A percentile compares a stretch with the other conserved stretches of the same genome.
Conservation (phyloP, 2,797 vertebrate genomes). For the Ataeniobius toweri region DNA sequence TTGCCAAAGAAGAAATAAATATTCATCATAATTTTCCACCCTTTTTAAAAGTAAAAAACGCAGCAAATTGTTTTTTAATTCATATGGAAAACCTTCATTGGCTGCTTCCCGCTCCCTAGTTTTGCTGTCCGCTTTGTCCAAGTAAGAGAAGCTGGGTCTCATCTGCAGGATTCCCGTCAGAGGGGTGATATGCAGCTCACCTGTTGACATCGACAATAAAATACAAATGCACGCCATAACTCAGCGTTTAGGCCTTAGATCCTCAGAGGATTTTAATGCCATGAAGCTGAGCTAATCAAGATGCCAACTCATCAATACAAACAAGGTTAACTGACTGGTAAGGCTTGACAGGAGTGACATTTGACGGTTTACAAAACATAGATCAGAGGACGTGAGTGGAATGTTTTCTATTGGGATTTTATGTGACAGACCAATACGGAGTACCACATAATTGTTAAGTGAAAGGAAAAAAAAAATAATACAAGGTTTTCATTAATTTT, state of each 20-base stretch:
- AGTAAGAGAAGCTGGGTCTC: constrained; percentile 94
- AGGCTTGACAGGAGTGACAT: constrained; percentile 10
- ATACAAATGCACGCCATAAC: neutral
- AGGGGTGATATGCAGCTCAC: constrained; percentile 96
- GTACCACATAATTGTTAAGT: too few species aligned
- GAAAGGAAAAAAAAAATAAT: too few species aligned
- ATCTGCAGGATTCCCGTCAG: constrained; percentile 96
- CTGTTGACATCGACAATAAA: constrained; percentile 68
- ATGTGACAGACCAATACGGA: too few species aligned
- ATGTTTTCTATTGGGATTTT: too few species aligned
- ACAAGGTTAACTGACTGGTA: neutral
- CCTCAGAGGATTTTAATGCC: neutral
- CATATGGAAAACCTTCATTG: constrained; percentile 82
- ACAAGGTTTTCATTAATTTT: too few species aligned
- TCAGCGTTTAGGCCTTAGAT: neutral
- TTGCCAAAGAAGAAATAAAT: neutral
- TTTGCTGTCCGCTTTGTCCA: constrained; percentile 96
- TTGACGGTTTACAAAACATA: constrained; percentile 21
- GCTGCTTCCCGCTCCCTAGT: constrained; percentile 94
- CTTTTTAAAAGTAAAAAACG: neutral
- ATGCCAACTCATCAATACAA: neutral
- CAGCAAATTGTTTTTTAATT: neutral
- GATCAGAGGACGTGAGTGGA: constrained; percentile 3
- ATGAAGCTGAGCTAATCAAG: too few species aligned
- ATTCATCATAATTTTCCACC: neutral